Conservation (phyloP, 2,797 vertebrate genomes). For the Mormyrus hasselquistii region DNA sequence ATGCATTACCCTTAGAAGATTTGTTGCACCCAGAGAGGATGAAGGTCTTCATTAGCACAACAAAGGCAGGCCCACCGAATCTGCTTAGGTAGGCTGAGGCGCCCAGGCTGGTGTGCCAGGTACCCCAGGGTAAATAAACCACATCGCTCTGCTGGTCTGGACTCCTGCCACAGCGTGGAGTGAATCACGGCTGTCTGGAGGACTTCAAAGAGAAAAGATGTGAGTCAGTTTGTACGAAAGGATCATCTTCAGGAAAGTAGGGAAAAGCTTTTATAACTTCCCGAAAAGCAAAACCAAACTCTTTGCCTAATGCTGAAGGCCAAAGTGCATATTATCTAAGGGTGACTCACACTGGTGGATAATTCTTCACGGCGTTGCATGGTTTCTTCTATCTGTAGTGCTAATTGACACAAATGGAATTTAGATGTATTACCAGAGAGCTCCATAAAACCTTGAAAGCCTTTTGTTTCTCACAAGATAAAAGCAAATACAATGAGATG, state of each 20-base stretch:
- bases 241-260: not conserved
- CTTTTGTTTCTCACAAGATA: not conserved
- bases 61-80: not conserved
- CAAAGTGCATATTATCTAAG: not conserved
- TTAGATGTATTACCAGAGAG: not conserved
- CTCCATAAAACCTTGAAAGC: not conserved
- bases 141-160: not conserved
- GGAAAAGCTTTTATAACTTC: not conserved
- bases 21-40: not conserved
- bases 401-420: not conserved
- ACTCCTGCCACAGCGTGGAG: not conserved
- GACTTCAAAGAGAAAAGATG: not conserved
- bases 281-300: not conserved
- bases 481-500: not conserved
- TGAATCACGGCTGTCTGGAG: not conserved
- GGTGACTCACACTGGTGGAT: not conserved
- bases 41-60: not conserved
- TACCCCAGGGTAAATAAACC: not conserved
- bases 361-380: not conserved
- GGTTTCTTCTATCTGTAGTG: not conserved
- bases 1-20: not conserved
- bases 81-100: not conserved
- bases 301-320: not conserved
- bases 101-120: not conserved
- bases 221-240: conserved; percentile 1